Conservation (phyloP, 1,140 invertebrate species). For the Orchesella cincta region DNA sequence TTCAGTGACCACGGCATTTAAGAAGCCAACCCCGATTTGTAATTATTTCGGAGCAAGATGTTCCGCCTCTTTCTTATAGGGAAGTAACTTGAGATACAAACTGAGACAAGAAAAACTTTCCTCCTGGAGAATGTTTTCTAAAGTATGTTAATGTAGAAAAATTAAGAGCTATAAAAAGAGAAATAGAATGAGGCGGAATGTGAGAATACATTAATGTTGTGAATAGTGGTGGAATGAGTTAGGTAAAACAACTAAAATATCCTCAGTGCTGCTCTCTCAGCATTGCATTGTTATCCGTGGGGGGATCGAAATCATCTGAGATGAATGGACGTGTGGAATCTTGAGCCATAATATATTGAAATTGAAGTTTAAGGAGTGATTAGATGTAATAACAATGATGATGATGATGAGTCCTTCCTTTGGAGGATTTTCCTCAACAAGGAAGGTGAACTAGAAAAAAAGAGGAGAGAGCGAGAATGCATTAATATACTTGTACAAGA, state of each 20-base stretch:
- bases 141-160: constrained; percentile 25
- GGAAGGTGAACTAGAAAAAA: not conserved
- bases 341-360: not conserved
- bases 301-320: not conserved
- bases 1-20: too few species aligned
- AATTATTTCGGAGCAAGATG: too few species aligned
- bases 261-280: not conserved
- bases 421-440: not conserved
- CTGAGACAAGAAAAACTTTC: too few species aligned
- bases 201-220: not conserved
- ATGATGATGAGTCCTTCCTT: constrained; percentile 17
- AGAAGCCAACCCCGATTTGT: too few species aligned
- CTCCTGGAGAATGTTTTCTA: not conserved
- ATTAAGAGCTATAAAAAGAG: constrained; percentile 23
- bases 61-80: too few species aligned
- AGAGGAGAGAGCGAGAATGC: not conserved
- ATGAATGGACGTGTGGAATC: constrained; percentile 22
- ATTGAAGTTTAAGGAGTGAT: constrained; percentile 11
- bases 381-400: constrained; percentile 13
- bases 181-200: constrained; percentile 5
- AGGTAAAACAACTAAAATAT: too few species aligned
- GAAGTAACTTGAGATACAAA: too few species aligned
- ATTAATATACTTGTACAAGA: not conserved
- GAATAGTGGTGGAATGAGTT: not conserved
- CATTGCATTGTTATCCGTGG: not conserved